Evolutionary conservation across 2,113 vertebrate species (phyloP).

Genomic region (Xyrauchen texanus): DNA sequence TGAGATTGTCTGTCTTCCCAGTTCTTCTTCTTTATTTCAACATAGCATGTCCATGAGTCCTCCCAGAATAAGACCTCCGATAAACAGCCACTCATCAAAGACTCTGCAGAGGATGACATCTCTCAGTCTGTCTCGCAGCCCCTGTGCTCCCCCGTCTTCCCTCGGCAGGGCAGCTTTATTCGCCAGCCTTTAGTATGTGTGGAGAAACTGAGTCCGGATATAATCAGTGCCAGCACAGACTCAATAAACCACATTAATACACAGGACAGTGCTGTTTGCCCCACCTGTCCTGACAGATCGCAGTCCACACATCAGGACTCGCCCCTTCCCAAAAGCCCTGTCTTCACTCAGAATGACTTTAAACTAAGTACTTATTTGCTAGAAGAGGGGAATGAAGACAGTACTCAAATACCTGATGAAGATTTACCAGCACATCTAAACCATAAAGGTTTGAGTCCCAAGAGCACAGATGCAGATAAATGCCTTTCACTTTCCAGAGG

Average conservation of each 20-base stretch:
- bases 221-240: slow-evolving; percentile 67
- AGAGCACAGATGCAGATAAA: neutral
- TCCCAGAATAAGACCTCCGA: slow-evolving; percentile 8
- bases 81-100: neutral
- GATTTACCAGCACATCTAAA: neutral
- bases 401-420: slow-evolving; percentile 10
- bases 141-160: slow-evolving; percentile 2
- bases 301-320: slow-evolving; percentile 40
- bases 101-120: slow-evolving; percentile 56
- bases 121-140: slow-evolving; percentile 47
- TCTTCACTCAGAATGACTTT: neutral
- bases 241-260: slow-evolving; percentile 58
- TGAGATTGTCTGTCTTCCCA: too few relatives aligned
- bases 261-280: slow-evolving; percentile 47
- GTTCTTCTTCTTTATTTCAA: too few relatives aligned
- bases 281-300: slow-evolving; percentile 35
- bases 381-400: neutral
- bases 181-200: slow-evolving; percentile 21
- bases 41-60: slow-evolving; percentile 34
- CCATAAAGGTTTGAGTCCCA: neutral
- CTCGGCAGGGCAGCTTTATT: neutral
- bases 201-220: slow-evolving; percentile 46
- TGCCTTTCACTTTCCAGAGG: slow-evolving; percentile 20
- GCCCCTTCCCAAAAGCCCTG: slow-evolving; percentile 9
- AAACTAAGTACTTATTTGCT: neutral